Evolutionary conservation across 1,140 invertebrate genomes (phyloP).

Genomic region (Reticulitermes speratus): DNA sequence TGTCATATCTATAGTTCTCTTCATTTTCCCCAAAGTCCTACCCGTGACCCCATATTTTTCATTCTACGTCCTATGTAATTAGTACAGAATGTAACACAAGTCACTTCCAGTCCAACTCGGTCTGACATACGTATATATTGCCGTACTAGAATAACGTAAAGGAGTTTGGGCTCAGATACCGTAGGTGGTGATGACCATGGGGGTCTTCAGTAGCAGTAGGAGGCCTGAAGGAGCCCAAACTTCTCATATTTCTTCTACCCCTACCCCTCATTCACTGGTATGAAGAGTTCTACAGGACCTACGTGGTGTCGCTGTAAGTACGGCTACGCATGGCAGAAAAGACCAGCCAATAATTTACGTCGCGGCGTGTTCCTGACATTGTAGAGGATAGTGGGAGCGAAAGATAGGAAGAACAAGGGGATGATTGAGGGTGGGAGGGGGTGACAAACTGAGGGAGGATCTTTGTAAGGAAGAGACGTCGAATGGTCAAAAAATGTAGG

Average conservation of each 20-base stretch:
- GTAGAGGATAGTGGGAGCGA: neutral
- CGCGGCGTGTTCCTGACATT: neutral
- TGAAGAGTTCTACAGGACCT: neutral
- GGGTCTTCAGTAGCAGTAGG: slow-evolving; percentile 1
- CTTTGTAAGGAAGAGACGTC: neutral
- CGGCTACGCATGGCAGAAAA: neutral
- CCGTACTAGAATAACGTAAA: no score
- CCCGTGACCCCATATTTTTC: no score
- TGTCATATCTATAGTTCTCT: no score
- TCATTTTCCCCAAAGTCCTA: no score
- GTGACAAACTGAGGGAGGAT: neutral
- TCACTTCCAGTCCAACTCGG: no score
- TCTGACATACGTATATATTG: no score
- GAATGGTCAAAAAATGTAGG: neutral
- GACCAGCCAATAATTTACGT: slow-evolving; percentile 11
- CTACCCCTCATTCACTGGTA: neutral
- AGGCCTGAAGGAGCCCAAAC: neutral
- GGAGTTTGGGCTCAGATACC: neutral
- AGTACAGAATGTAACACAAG: no score
- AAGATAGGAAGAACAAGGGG: slow-evolving; percentile 14
- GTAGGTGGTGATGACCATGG: neutral
- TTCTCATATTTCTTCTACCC: neutral
- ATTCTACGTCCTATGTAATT: no score
- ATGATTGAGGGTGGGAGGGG: slow-evolving; percentile 1
- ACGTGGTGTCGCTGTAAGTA: neutral